Base-by-base conservation (phyloP, 2,888 invertebrate species). In the Thumatha senex region DNA sequence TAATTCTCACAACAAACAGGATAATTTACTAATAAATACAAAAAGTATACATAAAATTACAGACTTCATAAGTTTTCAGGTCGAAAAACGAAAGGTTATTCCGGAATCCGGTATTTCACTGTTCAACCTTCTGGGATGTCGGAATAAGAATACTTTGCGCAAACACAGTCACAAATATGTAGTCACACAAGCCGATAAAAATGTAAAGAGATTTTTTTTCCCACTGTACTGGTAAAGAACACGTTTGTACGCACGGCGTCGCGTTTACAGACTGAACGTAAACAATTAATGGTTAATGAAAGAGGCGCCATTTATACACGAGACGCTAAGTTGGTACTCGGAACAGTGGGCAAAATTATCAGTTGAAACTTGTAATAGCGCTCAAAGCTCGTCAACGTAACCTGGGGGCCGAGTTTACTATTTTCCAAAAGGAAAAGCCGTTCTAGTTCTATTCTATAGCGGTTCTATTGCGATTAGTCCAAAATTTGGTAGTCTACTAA, bases 251-350 rank as follows among this genome's bases (percentile, higher is more conserved):
- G 48, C 54, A 51, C 29, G 55, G 46, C 39, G 47, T 29, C 0
- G 2, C 48, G 29, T 40, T 45, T 54, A 48, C 40, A 49, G 44
- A 66, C 66, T 66, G 56, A 40, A 55, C 46, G 53, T 55, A 63
- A 59, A 66, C 55, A 66, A 66, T 67, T 66, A 58, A 40, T 45
- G 14, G 30, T 52, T 56, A 69, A 54, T 63, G 55, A 63, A 51
- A 30, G 51, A 54, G 63, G 53, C 60, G 54, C 48, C 63, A 40
- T 41, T 54, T 70, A 63, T 57, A 54, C 53, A 47, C 51, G 38
- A 52, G 47, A 42, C 18, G 53, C 42, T 36, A 56, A 59, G 55
- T 58, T 24, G 18, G 18, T 24, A 24, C n/a, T n/a, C n/a, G n/a
- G n/a, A n/a, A n/a, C n/a, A n/a, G n/a, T n/a, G n/a, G n/a, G n/a